Percentiles rank a stretch among this genome's conserved stretches.
Evolutionary conservation across 2,888 invertebrate genomes (phyloP).

Genomic region (Drosophila buzzatii): DNA sequence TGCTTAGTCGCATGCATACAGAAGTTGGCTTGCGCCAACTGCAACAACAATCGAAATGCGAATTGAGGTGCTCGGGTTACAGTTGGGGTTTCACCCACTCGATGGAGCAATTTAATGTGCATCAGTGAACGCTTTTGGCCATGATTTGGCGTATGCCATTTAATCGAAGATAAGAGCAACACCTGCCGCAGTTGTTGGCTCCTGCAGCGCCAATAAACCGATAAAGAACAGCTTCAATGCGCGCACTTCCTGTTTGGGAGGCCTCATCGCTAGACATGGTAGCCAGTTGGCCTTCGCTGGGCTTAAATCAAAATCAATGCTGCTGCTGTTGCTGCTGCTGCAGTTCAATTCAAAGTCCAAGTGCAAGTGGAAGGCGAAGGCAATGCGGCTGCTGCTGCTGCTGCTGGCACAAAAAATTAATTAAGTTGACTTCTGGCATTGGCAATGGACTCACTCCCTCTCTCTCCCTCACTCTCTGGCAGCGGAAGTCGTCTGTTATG

Average conservation of each 20-base stretch:
- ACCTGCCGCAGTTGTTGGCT: constrained; percentile 69
- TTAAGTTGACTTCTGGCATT: constrained; percentile 82
- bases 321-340: constrained; percentile 25
- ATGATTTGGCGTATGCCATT: constrained; percentile 78
- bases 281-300: constrained; percentile 56
- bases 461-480: constrained; percentile 1
- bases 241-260: constrained; percentile 49
- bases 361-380: constrained; percentile 6
- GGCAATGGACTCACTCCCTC: constrained; percentile 44
- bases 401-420: constrained; percentile 70
- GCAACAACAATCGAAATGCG: background rate
- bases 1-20: background rate
- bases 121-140: constrained; percentile 69
- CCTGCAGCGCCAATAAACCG: constrained; percentile 77
- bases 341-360: constrained; percentile 7
- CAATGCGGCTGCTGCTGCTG: too few relatives aligned
- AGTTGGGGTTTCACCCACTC: constrained; percentile 43
- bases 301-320: constrained; percentile 62
- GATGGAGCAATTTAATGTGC: constrained; percentile 62
- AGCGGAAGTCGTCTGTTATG: constrained; percentile 78
- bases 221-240: constrained; percentile 60
- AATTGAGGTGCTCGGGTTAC: constrained; percentile 46
- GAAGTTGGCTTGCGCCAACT: background rate
- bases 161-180: constrained; percentile 79
- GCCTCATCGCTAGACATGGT: constrained; percentile 28